A percentile compares a stretch with the other conserved stretches of the same genome.
These are phyloP conservation scores for Dicycla oo DNA, from an alignment of 2,888 invertebrate species.

Conservation along the genomic window DNA sequence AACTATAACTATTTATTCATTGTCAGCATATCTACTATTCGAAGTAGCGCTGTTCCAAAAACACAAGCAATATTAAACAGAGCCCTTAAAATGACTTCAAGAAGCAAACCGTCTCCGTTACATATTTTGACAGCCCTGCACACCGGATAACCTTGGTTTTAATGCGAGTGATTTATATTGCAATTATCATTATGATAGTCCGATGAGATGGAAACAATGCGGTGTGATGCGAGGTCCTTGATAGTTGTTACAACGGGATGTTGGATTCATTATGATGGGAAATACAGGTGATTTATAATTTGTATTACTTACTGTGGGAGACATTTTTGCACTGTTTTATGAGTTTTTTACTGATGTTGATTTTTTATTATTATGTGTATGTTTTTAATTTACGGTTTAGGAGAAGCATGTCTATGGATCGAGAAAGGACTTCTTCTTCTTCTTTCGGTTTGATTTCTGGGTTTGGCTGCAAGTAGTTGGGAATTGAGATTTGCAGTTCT, in stretches of 20 bases:
- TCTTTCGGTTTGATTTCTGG: too few species aligned
- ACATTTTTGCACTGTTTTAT: not conserved
- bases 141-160: conserved; percentile 67
- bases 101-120: conserved; percentile 28
- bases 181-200: conserved; percentile 69
- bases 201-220: conserved; percentile 66
- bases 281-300: conserved; percentile 23
- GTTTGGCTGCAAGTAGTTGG: too few species aligned
- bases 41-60: not conserved
- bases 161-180: conserved; percentile 71
- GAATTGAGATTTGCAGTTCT: too few species aligned
- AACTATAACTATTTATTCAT: too few species aligned
- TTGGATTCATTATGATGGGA: conserved; percentile 32
- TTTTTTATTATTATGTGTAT: too few species aligned
- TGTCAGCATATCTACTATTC: not conserved
- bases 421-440: too few species aligned
- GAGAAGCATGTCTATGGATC: too few species aligned
- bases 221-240: conserved; percentile 57
- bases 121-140: conserved; percentile 51
- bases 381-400: too few species aligned
- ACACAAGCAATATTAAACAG: not conserved
- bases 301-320: not conserved
- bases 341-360: too few species aligned
- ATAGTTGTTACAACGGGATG: conserved; percentile 49
- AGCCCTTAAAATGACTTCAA: not conserved